Conservation (phyloP, 2,888 invertebrate genomes). For the Drosophila seclusa region DNA sequence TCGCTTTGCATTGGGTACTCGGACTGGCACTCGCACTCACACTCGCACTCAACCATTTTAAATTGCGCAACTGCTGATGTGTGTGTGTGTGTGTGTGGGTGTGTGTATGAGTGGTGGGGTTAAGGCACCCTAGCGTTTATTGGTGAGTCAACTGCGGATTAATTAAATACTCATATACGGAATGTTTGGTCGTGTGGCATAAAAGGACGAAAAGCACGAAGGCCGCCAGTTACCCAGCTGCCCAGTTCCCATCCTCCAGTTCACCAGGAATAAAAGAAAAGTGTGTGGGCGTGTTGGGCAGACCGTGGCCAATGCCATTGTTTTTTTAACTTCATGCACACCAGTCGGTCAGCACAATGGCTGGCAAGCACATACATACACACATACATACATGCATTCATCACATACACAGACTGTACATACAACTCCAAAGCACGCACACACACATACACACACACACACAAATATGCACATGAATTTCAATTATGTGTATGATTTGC, state of each 20-base stretch:
- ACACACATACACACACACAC: not conserved
- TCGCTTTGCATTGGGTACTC: conserved; percentile 1
- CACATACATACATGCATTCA: not conserved
- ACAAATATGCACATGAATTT: conserved; percentile 56
- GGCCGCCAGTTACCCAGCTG: conserved; percentile 14
- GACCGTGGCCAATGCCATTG: conserved; percentile 60
- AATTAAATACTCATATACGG: conserved; percentile 77
- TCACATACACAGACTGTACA: conserved; percentile 1
- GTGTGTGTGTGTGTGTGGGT: not conserved
- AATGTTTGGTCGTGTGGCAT: conserved; percentile 61
- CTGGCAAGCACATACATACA: conserved; percentile 1
- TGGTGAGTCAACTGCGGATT: conserved; percentile 77
- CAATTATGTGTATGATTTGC: conserved; percentile 77
- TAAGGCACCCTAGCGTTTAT: conserved; percentile 59
- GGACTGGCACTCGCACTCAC: conserved; percentile 18
- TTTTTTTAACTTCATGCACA: conserved; percentile 66
- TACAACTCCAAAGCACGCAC: not conserved
- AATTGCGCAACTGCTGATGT: conserved; percentile 28
- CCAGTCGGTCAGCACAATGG: conserved; percentile 64
- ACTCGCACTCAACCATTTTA: conserved; percentile 34
- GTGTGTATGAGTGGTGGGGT: conserved; percentile 8
- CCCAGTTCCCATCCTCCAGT: too few species aligned
- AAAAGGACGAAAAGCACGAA: conserved; percentile 45
- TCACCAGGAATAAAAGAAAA: conserved; percentile 45
- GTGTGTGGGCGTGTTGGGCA: conserved; percentile 39